A percentile compares a stretch with the other conserved stretches of the same genome.
Evolutionary conservation across 1,140 invertebrate species (phyloP).

Genomic region (Apis laboriosa): DNA sequence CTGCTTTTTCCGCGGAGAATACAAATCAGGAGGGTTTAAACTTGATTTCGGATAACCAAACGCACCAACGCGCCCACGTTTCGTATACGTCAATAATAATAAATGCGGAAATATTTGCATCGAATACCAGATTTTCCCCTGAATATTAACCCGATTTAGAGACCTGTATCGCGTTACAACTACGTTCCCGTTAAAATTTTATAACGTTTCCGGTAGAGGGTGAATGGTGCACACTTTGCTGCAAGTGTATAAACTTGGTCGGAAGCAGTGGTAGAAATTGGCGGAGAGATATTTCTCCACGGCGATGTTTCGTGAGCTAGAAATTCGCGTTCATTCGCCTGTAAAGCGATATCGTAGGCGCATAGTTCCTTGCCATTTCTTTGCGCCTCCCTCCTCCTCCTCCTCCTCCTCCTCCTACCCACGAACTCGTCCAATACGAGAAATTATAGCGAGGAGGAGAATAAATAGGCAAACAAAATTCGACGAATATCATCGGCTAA

Average conservation of each 20-base stretch:
- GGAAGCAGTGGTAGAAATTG: slow-evolving; percentile 21
- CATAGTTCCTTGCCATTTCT: slow-evolving; percentile 27
- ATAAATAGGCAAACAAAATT: slow-evolving; percentile 16
- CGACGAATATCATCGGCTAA: background rate
- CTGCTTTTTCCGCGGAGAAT: background rate
- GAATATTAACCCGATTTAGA: background rate
- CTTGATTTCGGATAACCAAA: background rate
- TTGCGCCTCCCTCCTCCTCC: background rate
- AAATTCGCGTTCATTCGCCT: slow-evolving; percentile 58
- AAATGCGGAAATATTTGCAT: background rate
- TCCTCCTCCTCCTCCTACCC: too few species aligned
- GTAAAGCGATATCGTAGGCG: slow-evolving; percentile 57
- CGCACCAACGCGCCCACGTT: background rate
- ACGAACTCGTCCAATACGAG: slow-evolving; percentile 6
- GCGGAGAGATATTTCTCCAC: slow-evolving; percentile 34
- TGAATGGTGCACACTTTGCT: background rate
- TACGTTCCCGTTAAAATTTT: slow-evolving; percentile 20
- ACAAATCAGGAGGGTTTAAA: background rate
- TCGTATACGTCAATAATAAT: background rate
- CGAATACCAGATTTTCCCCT: background rate
- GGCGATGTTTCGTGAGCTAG: slow-evolving; percentile 54
- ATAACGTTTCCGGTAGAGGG: slow-evolving; percentile 21
- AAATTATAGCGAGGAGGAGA: slow-evolving; percentile 33
- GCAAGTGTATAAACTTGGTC: slow-evolving; percentile 38
- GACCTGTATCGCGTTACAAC: background rate